Percentiles rank a stretch among this genome's conserved stretches.
These are phyloP conservation scores for Volucella bombylans DNA, from an alignment of 2,888 invertebrate species.

Conservation along the genomic window DNA sequence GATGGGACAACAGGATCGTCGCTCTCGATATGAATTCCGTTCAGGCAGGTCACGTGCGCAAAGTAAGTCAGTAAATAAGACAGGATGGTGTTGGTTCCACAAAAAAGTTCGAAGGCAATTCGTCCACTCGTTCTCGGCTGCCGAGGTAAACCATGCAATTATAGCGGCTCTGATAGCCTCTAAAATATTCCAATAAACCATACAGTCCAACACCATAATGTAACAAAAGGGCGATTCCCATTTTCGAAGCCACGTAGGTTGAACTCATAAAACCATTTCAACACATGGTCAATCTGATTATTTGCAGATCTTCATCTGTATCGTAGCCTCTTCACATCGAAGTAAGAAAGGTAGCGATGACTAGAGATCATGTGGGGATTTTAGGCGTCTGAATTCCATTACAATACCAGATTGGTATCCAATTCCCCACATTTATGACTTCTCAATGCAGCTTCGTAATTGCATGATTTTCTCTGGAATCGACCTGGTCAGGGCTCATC, in stretches of 20 bases:
- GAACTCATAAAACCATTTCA: slow-evolving; percentile 16
- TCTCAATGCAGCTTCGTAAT: slow-evolving; percentile 1
- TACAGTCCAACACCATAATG: slow-evolving; percentile 47
- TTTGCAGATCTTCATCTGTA: slow-evolving; percentile 41
- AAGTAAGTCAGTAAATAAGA: neutral
- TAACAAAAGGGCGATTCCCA: too few species aligned
- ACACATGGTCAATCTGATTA: slow-evolving; percentile 32
- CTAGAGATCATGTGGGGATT: slow-evolving; percentile 77
- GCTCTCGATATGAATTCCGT: neutral
- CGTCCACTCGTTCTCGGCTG: too few species aligned
- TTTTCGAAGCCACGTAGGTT: too few species aligned
- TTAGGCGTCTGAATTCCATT: too few species aligned
- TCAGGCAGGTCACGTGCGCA: neutral
- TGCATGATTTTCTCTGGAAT: too few species aligned
- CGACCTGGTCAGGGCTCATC: too few species aligned
- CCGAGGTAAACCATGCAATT: too few species aligned
- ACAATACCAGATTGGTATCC: too few species aligned
- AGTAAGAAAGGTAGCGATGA: slow-evolving; percentile 43
- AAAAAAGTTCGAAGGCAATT: too few species aligned
- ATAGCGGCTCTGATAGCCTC: neutral
- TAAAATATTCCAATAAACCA: slow-evolving; percentile 19
- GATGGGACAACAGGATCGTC: neutral
- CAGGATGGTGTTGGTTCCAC: slow-evolving; percentile 7
- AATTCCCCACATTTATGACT: too few species aligned
- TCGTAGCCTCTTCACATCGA: slow-evolving; percentile 51